These are phyloP conservation scores for Dioctria rufipes DNA, from an alignment of 2,888 invertebrate species.

Conservation along the genomic window DNA sequence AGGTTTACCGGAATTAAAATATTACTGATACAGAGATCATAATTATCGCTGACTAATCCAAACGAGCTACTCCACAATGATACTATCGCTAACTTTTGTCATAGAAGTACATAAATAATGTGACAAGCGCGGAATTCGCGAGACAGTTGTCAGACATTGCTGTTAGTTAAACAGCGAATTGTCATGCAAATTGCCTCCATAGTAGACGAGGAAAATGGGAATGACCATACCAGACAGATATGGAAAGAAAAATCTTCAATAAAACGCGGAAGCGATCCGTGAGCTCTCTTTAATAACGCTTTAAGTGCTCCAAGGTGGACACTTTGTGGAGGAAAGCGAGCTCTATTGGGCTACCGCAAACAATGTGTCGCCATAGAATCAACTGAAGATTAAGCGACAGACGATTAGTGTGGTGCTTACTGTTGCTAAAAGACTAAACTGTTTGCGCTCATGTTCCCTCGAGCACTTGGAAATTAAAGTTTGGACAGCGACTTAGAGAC, in stretches of 20 bases:
- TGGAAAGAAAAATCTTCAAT: constrained; percentile 34
- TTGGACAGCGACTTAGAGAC: not conserved
- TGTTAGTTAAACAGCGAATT: constrained; percentile 31
- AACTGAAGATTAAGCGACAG: constrained; percentile 35
- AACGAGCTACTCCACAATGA: not conserved
- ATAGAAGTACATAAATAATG: constrained; percentile 38
- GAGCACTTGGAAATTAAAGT: not conserved
- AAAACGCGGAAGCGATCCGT: constrained; percentile 37
- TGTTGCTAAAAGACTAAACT: not conserved
- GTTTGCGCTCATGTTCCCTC: constrained; percentile 17
- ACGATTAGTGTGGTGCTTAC: constrained; percentile 34
- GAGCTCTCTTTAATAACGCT: constrained; percentile 20
- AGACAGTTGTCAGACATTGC: constrained; percentile 44
- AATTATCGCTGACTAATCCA: constrained; percentile 29
- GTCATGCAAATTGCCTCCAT: constrained; percentile 38
- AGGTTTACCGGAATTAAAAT: not conserved
- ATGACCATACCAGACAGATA: not conserved
- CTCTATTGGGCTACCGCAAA: constrained; percentile 32
- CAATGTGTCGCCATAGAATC: constrained; percentile 3
- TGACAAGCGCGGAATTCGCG: constrained; percentile 14
- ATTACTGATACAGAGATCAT: not conserved
- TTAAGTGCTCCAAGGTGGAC: constrained; percentile 12
- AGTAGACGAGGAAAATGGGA: constrained; percentile 6
- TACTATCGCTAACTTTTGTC: constrained; percentile 40
- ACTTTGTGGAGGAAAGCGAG: constrained; percentile 11